Evolutionary conservation across 2,797 vertebrate genomes (phyloP).

Genomic region (Limosa lapponica): DNA sequence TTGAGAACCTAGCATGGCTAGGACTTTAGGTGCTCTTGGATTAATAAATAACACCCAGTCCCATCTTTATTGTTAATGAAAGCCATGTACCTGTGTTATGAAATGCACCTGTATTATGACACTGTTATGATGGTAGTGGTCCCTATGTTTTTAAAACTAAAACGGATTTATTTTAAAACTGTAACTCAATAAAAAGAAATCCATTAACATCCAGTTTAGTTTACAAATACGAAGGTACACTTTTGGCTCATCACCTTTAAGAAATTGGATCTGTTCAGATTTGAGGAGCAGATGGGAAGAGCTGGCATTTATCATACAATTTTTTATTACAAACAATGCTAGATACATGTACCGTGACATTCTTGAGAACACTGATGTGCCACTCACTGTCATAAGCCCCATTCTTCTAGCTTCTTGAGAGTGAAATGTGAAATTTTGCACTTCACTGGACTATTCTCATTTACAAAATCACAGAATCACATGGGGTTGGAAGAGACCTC

Average conservation of each 20-base stretch:
- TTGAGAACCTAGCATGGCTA: background rate
- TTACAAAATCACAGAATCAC: no score
- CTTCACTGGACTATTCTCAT: background rate
- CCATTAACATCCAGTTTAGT: background rate
- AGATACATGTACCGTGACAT: background rate
- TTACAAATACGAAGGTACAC: constrained; percentile 36
- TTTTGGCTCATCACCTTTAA: constrained; percentile 48
- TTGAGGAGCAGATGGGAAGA: constrained; percentile 56
- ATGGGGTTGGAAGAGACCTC: no score
- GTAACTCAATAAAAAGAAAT: background rate
- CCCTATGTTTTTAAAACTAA: background rate
- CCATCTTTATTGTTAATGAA: background rate
- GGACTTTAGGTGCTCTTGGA: background rate
- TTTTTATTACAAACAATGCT: constrained; percentile 54
- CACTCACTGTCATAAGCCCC: constrained; percentile 11
- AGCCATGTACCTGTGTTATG: background rate
- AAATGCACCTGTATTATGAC: background rate
- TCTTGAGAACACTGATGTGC: background rate
- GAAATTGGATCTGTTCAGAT: constrained; percentile 27
- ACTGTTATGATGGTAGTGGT: background rate
- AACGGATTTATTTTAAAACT: background rate
- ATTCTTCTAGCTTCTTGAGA: background rate
- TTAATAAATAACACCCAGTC: constrained; percentile 20
- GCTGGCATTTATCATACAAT: constrained; percentile 6
- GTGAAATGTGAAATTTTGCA: constrained; percentile 15